A percentile compares a stretch with the other conserved stretches of the same genome.
phyloP scores from a whole-genome alignment of 2,888 invertebrate species.

The Lepidocyrtinus sp. region DNA sequence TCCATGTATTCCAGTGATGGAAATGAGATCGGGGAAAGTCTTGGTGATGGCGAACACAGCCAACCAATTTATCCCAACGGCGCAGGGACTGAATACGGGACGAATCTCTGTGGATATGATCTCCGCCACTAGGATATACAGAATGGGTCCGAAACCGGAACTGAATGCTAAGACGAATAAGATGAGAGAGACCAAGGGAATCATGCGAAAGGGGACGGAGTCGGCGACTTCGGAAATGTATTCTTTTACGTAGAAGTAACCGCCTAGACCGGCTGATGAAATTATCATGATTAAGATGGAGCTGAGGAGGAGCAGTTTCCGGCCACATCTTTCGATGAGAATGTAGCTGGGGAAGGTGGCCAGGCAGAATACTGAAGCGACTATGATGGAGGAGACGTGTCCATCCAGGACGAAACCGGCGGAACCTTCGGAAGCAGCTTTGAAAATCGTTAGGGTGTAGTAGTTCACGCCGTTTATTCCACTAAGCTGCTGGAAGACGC shows the following conservation, averaged over 20 bases:
- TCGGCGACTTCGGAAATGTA: slow-evolving; percentile 19
- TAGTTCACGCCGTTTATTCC: slow-evolving; percentile 66
- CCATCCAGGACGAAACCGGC: slow-evolving; percentile 53
- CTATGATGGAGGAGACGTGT: slow-evolving; percentile 63
- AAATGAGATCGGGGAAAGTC: slow-evolving; percentile 64
- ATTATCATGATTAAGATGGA: slow-evolving; percentile 58
- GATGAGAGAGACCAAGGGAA: slow-evolving; percentile 61
- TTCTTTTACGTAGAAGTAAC: slow-evolving; percentile 64
- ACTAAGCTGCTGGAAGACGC: slow-evolving; percentile 65
- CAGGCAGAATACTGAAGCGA: slow-evolving; percentile 60
- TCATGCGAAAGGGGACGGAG: slow-evolving; percentile 46
- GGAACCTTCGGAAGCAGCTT: slow-evolving; percentile 54
- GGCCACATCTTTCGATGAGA: slow-evolving; percentile 64
- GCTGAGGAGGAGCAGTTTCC: slow-evolving; percentile 60
- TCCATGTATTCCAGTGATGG: slow-evolving; percentile 55
- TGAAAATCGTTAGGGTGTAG: slow-evolving; percentile 65
- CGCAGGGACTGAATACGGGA: slow-evolving; percentile 59
- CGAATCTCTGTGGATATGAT: slow-evolving; percentile 61
- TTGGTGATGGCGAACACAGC: slow-evolving; percentile 64
- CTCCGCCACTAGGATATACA: slow-evolving; percentile 66
- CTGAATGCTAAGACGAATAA: slow-evolving; percentile 63
- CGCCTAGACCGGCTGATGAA: slow-evolving; percentile 56
- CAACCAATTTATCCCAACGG: slow-evolving; percentile 65
- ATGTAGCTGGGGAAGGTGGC: slow-evolving; percentile 64
- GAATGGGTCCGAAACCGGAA: slow-evolving; percentile 64